Percentiles rank a stretch among this genome's conserved stretches.
Conservation (phyloP, 2,113 vertebrate genomes). For the Emydocephalus ijimae region DNA sequence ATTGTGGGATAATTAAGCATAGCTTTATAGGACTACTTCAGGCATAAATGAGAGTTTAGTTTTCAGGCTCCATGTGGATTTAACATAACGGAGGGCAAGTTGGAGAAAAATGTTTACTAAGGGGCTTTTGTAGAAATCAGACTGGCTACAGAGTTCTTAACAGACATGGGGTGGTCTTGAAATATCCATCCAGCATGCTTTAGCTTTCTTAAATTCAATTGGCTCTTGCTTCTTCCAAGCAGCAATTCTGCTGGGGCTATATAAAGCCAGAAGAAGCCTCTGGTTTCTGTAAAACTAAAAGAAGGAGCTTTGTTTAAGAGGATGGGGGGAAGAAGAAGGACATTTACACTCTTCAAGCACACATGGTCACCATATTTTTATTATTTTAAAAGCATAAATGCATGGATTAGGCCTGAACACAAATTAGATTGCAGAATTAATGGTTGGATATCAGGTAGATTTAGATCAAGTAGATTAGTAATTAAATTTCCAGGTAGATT, state of each 20-base stretch:
- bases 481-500: neutral
- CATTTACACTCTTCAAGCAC: conserved; percentile 10
- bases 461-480: neutral
- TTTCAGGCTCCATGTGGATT: conserved; percentile 52
- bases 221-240: conserved; percentile 26
- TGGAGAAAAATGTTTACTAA: conserved; percentile 16
- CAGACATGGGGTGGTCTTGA: conserved; percentile 38
- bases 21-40: neutral
- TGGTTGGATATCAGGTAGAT: conserved; percentile 2
- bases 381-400: neutral
- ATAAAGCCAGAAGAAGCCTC: neutral
- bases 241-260: neutral
- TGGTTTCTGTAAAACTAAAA: conserved; percentile 28
- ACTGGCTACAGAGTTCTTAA: conserved; percentile 49
- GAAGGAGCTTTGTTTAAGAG: neutral
- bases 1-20: neutral
- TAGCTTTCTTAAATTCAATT: conserved; percentile 39
- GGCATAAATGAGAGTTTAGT: conserved; percentile 12
- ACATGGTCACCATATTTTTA: conserved; percentile 33
- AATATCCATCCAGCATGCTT: neutral
- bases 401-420: conserved; percentile 18
- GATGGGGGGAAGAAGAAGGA: neutral
- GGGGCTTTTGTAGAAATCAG: conserved; percentile 53
- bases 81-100: conserved; percentile 43
- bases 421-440: neutral